A percentile compares a stretch with the other conserved stretches of the same genome.
phyloP scores from a whole-genome alignment of 2,797 vertebrate species.

The Sebastes minor region DNA sequence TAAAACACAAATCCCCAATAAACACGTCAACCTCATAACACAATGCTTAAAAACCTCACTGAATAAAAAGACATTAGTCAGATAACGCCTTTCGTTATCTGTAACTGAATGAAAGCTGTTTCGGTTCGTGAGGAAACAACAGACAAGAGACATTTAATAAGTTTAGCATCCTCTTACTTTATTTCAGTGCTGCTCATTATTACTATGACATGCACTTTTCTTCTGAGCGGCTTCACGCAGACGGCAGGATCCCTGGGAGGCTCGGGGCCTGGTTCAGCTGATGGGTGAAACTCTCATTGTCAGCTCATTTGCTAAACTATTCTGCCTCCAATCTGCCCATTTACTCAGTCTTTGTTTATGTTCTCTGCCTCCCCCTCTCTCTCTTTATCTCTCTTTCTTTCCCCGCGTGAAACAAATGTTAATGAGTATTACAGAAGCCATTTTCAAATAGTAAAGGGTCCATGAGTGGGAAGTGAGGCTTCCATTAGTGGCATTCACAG shows the following conservation, averaged over 20 bases:
- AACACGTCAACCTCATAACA: background rate
- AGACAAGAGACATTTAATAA: background rate
- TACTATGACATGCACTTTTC: slow-evolving; percentile 11
- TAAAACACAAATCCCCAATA: too few species aligned
- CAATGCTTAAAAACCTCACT: background rate
- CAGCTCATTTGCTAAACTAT: slow-evolving; percentile 59
- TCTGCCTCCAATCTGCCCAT: slow-evolving; percentile 47
- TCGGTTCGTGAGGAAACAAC: background rate
- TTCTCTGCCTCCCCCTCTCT: slow-evolving; percentile 17
- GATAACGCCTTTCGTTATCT: background rate
- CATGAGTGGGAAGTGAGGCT: slow-evolving; percentile 32
- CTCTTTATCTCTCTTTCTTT: slow-evolving; percentile 43
- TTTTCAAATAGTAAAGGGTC: slow-evolving; percentile 32
- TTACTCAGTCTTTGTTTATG: slow-evolving; percentile 56
- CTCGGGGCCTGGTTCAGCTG: background rate
- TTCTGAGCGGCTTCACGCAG: background rate
- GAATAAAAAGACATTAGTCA: background rate
- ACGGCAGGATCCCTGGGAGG: slow-evolving; percentile 17
- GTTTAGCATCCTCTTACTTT: background rate
- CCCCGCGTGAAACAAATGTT: slow-evolving; percentile 46
- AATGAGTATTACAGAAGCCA: slow-evolving; percentile 37
- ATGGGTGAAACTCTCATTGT: slow-evolving; percentile 50
- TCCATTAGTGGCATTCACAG: slow-evolving; percentile 46
- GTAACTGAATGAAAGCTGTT: background rate
- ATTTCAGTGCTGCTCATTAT: background rate